Evolutionary conservation across 2,797 vertebrate genomes (phyloP), one percentile per base, ranked within the genome.

Genomic region (Gymnothorax reevesii): DNA sequence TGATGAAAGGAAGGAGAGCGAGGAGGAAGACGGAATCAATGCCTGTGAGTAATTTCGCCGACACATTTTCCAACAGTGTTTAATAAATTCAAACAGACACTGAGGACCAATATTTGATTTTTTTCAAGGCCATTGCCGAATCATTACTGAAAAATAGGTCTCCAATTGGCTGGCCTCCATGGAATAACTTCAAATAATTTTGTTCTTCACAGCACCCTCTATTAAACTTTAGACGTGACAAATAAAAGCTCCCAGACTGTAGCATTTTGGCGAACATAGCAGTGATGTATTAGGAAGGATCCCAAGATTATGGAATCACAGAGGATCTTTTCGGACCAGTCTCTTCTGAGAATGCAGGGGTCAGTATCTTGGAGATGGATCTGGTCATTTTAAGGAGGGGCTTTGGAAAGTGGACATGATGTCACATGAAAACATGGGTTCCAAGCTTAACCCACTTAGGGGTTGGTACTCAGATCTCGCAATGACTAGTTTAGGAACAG

Each of bases 11-110:
- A 75, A 27, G 75, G 49, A 22, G 62, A n/a, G 62, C 27, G 79
- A 82, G 80, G 8, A 52, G n/a, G 85, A 55, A 66, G 2, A 49
- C 55, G 17, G 73, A 82, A 79, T 66, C 57, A 55, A 57, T 57
- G 42, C 57, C 52, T 71, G 69, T 86, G 85, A 55, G 55, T 69
- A 77, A 73, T 42, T 77, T 1, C 17, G 15, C 20, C 13, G 20
- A 52, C 60, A 62, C 60, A 13, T 62, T 62, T 77, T 77, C 20
- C 33, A 49, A 20, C 73, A 49, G 33, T 77, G 13, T 77, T 84
- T 84, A n/a, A 71, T 13, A 64, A 52, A 73, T 25, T 69, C 49
- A 71, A 73, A 71, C 59, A 84, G 49, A 52, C 84, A 84, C 64
- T 42, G 33, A 42, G 33, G 33, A 42, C 33, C 33, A 25, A 71